Evolutionary conservation across 2,113 vertebrate species (phyloP), one percentile per base, ranked within the genome.

Genomic region (Oncorhynchus tshawytscha): DNA sequence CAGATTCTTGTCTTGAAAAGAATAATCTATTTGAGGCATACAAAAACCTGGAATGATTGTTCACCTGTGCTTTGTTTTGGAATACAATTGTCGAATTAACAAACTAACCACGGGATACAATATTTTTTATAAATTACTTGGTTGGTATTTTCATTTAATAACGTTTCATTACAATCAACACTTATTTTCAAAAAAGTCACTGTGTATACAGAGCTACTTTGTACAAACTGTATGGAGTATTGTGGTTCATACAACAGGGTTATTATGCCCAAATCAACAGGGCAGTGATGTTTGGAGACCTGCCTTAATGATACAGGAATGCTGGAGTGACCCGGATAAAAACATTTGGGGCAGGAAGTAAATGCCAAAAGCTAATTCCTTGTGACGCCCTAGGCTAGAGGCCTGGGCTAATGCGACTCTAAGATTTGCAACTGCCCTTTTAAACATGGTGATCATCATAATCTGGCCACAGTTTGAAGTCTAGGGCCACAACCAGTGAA

Each of bases 11-110:
- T 69, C 62, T 73, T 88, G 83, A 79, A 78, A 82, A 72, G 18
- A 62, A 67, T 57, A 71, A 49, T 45, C 39, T 39, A 39, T 39
- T 39, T 24, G 82, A 85, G 77, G 78, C 84, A 75, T 90, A 91
- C 82, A 87, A 89, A 88, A 87, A 69, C 48, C 70, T 67, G 82
- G 71, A 84, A 82, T 82, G 81, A 81, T 80, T 62, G 39, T 64
- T 80, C 81, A 74, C 74, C 89, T 92, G 91, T 89, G 89, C 89
- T 93, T 91, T 91, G 51, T 18, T 54, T 76, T 80, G 76, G 70
- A 39, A 68, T 67, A 84, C 67, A 84, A 72, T 54, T 62, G 69
- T 79, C 67, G 73, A 27, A 62, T 81, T 76, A 60, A 57, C 69
- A 34, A 77, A 88, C 75, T 82, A 72, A 72, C 48, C 81, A 76